Base-by-base conservation (phyloP, 23 tunicate species). In the Clavelina lepadiformis region DNA sequence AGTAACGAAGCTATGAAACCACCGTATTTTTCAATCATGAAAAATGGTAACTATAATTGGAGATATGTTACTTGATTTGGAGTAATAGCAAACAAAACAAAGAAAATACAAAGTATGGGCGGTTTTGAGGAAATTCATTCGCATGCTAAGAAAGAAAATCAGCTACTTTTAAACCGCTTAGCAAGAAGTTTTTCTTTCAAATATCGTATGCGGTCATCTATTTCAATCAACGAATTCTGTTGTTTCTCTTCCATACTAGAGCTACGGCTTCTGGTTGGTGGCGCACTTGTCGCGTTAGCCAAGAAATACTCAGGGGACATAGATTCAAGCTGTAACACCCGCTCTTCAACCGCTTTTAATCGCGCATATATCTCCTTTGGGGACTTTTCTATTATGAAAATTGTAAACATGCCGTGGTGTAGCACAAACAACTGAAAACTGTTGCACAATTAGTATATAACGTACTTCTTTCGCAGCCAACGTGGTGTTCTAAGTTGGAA, bases 291-390 rank as follows among this genome's bases (percentile, higher is more conserved):
- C 5, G 31, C 41, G 25, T 8, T 63, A 35, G 50, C 60, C 4
- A 51, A 35, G 55, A 82, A 82, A 56, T 86, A 86, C 57, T 86
- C 95, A 22, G 95, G 95, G 6, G 95, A 86, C 26, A 65, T 32
- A 1, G 86, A 59, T 58, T 86, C 95, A n/a, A 86, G 64, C 24
- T 69, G 45, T 7, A 86, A 61, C n/a, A 86, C 65, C 56, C 77
- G 45, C 24, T 86, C 58, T 78, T 86, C 95, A 27, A 86, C 35
- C 1, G 34, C 44, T 44, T 78, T 86, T 57, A 86, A 64, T 25
- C 95, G 74, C 41, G 61, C 70, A 47, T 77, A 86, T 25, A 86
- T 76, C 34, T 86, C 83, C 2, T 36, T 53, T 8, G 86, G 78
- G 53, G 33, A 61, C 28, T 65, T 45, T 31, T 52, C 78, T 71